Base-by-base conservation (phyloP, 2,888 invertebrate species). In the Anthrax anthrax region DNA sequence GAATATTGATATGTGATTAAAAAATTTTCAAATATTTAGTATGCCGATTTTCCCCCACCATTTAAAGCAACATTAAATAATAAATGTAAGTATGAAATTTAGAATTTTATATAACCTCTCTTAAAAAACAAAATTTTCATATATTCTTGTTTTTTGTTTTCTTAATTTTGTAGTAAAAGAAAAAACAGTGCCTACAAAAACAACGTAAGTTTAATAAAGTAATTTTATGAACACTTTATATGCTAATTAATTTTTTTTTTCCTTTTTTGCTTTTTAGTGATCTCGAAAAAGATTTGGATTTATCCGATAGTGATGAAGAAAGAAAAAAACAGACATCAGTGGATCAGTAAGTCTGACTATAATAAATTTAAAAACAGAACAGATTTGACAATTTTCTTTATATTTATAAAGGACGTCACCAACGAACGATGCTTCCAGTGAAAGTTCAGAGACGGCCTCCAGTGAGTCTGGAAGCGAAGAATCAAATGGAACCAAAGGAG, bases 301-400 rank as follows among this genome's bases (percentile, higher is more conserved):
- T 86, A 48, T 84, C 86, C 17, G 86, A 85, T 63, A 86, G 85
- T 59, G 86, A 87, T 56, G 85, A 86, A 59, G 84, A 85, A 47
- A 64, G 65, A 27, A 65, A 66, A 47, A 68, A 70, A 56, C 63
- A 70, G 54, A 62, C 64, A 39, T 43, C 54, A 49, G 58, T 62
- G 52, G 66, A 64, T 57, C 68, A 60, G 67, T 67, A 59, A 60
- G 63, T 58, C 40, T 12, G 29, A 32, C 3, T 12, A 32, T 1
- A 27, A 27, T 2, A 8, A 27, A 27, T 27, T 27, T 4, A 23
- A 23, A 23, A 23, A 4, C 5, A 23, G 8, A 23, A 23, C 23
- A 41, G 12, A 29, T 41, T 41, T 8, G 18, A 27, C 12, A 18
- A 16, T 18, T 39, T 17, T 37, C n/a, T 42, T 39, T 18, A 27